Evolutionary conservation across 2,113 vertebrate genomes (phyloP).

Genomic region (Ochotona princeps): DNA sequence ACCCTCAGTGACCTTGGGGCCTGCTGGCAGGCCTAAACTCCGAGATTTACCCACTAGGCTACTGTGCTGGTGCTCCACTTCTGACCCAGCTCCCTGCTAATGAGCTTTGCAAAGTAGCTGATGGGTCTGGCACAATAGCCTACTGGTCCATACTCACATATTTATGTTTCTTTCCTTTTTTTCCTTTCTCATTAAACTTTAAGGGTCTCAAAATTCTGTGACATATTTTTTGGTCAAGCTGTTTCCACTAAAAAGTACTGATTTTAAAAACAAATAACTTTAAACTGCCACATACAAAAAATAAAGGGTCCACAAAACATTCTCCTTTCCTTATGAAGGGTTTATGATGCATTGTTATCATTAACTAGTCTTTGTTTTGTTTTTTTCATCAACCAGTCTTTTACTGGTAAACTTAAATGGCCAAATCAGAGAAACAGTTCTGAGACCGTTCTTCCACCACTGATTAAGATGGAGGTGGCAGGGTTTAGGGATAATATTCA

Average conservation of each 20-base stretch:
- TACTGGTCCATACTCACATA: too few species aligned
- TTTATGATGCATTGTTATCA: conserved; percentile 82
- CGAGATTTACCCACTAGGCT: too few species aligned
- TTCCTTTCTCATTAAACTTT: conserved; percentile 85
- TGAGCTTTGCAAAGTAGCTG: too few species aligned
- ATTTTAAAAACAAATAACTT: conserved; percentile 91
- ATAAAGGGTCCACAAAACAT: conserved; percentile 86
- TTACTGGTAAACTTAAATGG: conserved; percentile 93
- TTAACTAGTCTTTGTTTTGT: conserved; percentile 70
- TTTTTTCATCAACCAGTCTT: conserved; percentile 91
- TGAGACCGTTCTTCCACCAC: conserved; percentile 92
- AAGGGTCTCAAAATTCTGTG: conserved; percentile 92
- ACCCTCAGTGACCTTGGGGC: too few species aligned
- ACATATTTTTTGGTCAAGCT: conserved; percentile 92
- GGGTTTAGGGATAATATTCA: too few species aligned
- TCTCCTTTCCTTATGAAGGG: too few species aligned
- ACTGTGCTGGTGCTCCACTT: too few species aligned
- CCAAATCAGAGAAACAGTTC: conserved; percentile 91
- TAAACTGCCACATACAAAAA: conserved; percentile 88
- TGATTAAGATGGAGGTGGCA: conserved; percentile 53
- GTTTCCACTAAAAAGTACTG: conserved; percentile 88
- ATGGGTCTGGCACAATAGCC: too few species aligned
- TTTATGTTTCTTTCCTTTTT: too few species aligned
- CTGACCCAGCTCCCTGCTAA: too few species aligned
- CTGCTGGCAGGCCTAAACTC: too few species aligned